Percentiles rank a stretch among this genome's conserved stretches.
These are phyloP conservation scores for Trichogramma pretiosum DNA, from an alignment of 1,140 invertebrate genomes.

Conservation along the genomic window DNA sequence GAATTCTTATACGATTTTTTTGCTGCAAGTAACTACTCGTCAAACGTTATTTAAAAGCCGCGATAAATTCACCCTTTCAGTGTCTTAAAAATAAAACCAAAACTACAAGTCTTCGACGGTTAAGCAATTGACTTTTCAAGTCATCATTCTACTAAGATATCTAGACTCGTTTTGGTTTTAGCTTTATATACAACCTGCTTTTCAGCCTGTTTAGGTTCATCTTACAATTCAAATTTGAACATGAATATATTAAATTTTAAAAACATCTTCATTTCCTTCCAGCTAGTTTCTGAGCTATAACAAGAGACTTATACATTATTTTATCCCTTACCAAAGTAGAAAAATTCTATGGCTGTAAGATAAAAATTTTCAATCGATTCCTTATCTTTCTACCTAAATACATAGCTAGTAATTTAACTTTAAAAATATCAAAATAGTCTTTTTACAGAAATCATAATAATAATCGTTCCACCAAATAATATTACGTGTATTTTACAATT, in stretches of 20 bases:
- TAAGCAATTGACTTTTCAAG: slow-evolving; percentile 11
- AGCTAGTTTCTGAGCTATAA: slow-evolving; percentile 18
- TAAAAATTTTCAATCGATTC: slow-evolving; percentile 8
- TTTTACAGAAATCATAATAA: slow-evolving; percentile 8
- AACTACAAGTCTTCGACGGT: slow-evolving; percentile 10
- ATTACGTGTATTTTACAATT: background rate
- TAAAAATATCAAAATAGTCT: slow-evolving; percentile 9
- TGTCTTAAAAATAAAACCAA: slow-evolving; percentile 19
- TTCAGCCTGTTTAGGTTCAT: slow-evolving; percentile 7
- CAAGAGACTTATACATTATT: slow-evolving; percentile 17
- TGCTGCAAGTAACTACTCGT: background rate
- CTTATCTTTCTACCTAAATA: too few relatives aligned
- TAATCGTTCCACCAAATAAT: background rate
- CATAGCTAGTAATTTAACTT: slow-evolving; percentile 1
- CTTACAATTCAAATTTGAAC: slow-evolving; percentile 13
- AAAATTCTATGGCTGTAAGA: slow-evolving; percentile 11
- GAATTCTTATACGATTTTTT: slow-evolving; percentile 9
- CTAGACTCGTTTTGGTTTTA: slow-evolving; percentile 17
- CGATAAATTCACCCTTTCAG: slow-evolving; percentile 7
- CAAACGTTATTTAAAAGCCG: slow-evolving; percentile 11
- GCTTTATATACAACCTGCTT: slow-evolving; percentile 17
- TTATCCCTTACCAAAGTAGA: slow-evolving; percentile 12
- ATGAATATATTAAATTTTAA: slow-evolving; percentile 16
- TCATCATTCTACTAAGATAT: slow-evolving; percentile 3
- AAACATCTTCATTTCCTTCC: slow-evolving; percentile 15